Conservation (phyloP, 2,888 invertebrate species). For the Elysia crispata region DNA sequence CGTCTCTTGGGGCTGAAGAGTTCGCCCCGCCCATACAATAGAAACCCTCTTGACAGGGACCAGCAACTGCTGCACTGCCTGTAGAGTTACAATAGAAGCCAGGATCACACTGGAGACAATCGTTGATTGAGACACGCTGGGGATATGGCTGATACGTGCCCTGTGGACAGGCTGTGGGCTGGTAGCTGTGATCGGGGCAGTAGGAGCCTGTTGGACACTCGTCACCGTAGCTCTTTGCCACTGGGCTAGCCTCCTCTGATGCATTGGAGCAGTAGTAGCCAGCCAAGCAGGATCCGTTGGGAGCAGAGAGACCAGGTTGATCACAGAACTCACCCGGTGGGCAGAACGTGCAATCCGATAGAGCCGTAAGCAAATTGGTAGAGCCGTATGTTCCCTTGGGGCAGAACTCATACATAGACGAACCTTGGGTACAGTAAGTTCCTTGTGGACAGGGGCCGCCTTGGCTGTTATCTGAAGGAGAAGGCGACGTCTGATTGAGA, state of each 20-base stretch:
- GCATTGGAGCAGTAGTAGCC: constrained; percentile 73
- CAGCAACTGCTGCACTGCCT: constrained; percentile 64
- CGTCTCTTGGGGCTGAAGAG: constrained; percentile 68
- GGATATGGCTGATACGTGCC: constrained; percentile 72
- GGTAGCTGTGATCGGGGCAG: constrained; percentile 69
- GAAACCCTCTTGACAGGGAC: constrained; percentile 71
- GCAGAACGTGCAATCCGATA: constrained; percentile 71
- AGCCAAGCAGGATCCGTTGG: constrained; percentile 70
- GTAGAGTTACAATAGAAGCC: constrained; percentile 71
- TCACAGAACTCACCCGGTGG: constrained; percentile 74
- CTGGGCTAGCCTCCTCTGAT: constrained; percentile 67
- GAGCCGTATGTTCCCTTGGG: constrained; percentile 75
- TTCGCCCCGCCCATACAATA: constrained; percentile 69
- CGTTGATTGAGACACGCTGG: constrained; percentile 60
- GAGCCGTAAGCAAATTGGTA: constrained; percentile 63
- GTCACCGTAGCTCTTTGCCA: constrained; percentile 70
- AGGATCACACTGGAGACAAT: constrained; percentile 71
- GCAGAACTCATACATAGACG: constrained; percentile 64
- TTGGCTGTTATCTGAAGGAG: constrained; percentile 57
- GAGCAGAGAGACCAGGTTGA: constrained; percentile 63
- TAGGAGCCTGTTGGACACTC: constrained; percentile 73
- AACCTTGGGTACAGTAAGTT: constrained; percentile 69
- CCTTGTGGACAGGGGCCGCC: constrained; percentile 73
- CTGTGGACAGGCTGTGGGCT: constrained; percentile 69
- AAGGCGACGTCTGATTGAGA: constrained; percentile 62